These are phyloP conservation scores for Premnoplex brunnescens DNA, from an alignment of 2,797 vertebrate genomes.

Conservation along the genomic window DNA sequence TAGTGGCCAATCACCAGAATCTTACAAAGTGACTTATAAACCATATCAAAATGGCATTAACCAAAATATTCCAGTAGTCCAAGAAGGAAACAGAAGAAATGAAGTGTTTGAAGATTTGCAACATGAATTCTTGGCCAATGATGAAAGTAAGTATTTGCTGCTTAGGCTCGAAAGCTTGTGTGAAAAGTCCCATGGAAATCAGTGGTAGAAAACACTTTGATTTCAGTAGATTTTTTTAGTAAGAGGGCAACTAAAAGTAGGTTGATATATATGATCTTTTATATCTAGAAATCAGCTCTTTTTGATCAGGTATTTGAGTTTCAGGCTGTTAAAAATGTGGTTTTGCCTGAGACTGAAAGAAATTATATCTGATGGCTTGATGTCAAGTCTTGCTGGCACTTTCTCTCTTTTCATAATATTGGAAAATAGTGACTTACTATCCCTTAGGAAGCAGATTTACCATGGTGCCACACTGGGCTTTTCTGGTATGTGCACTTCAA, in stretches of 20 bases:
- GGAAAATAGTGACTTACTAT: background rate
- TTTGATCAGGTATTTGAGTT: background rate
- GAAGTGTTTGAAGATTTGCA: constrained; percentile 85
- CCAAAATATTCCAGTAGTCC: constrained; percentile 72
- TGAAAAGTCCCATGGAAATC: background rate
- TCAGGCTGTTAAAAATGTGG: background rate
- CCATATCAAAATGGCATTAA: constrained; percentile 81
- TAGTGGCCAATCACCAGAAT: constrained; percentile 63
- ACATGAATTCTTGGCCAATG: constrained; percentile 85
- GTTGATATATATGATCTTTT: background rate
- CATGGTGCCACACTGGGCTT: background rate
- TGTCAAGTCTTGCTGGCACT: background rate
- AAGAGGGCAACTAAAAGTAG: background rate
- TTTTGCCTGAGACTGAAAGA: background rate
- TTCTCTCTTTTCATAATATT: background rate
- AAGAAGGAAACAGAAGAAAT: constrained; percentile 71
- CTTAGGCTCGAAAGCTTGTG: background rate
- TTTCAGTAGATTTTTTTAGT: background rate
- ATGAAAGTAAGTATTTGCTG: constrained; percentile 79
- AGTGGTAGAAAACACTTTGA: background rate
- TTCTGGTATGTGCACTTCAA: background rate
- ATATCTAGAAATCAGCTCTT: background rate
- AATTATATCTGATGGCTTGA: background rate
- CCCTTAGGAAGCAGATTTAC: background rate
- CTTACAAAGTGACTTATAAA: constrained; percentile 84